Percentiles rank a stretch among this genome's conserved stretches.
Evolutionary conservation across 2,888 invertebrate species (phyloP).

Genomic region (Strigamia transsilvanica): DNA sequence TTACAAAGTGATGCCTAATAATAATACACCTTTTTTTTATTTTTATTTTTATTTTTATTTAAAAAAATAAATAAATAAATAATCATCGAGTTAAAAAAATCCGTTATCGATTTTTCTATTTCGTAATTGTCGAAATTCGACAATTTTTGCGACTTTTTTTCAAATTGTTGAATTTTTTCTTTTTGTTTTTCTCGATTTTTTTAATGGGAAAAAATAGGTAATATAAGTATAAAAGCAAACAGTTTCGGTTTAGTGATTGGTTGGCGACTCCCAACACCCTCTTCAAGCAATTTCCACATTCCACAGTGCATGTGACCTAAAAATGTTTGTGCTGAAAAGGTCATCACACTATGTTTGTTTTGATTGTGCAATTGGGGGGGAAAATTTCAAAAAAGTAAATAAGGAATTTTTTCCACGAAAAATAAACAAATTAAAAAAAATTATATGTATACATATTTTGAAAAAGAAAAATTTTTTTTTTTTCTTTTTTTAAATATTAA

Average conservation of each 20-base stretch:
- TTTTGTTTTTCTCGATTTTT: too few species aligned
- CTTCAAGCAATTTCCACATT: conserved; percentile 20
- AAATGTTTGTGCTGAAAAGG: conserved; percentile 36
- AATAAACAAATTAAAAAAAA: not conserved
- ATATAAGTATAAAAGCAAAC: not conserved
- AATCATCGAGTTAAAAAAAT: too few species aligned
- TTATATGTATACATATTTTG: too few species aligned
- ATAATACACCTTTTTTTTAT: not conserved
- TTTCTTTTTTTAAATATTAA: too few species aligned
- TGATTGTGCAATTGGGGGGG: conserved; percentile 5
- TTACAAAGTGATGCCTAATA: conserved; percentile 7
- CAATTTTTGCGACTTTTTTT: too few species aligned
- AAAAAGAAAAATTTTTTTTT: too few species aligned
- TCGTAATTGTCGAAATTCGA: too few species aligned
- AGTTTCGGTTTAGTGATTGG: conserved; percentile 36
- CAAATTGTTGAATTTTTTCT: too few species aligned
- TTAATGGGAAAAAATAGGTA: too few species aligned
- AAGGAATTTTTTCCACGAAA: not conserved
- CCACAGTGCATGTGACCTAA: conserved; percentile 44
- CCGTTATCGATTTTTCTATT: too few species aligned
- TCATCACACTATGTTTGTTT: conserved; percentile 36
- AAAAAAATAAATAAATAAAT: too few species aligned
- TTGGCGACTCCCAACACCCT: conserved; percentile 25
- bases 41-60: not conserved
- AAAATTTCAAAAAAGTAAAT: not conserved